phyloP scores from a whole-genome alignment of 1,140 invertebrate genomes.

The Dinoponera quadriceps region DNA sequence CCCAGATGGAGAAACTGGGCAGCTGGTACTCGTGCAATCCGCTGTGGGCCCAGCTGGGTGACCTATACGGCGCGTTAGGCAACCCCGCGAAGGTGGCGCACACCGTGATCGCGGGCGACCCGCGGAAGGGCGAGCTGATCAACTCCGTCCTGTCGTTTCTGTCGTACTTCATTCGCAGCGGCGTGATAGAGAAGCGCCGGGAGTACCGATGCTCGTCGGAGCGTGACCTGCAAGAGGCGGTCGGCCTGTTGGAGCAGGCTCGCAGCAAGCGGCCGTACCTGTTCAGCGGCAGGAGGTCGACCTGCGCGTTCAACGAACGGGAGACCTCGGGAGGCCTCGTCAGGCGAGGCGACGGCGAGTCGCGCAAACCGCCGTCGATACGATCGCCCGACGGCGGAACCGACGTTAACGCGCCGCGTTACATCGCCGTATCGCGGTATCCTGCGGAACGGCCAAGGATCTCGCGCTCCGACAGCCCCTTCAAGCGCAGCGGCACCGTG shows the following conservation, averaged over 20 bases:
- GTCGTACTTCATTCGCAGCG: slow-evolving; percentile 92
- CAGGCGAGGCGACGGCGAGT: neutral
- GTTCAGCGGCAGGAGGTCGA: slow-evolving; percentile 46
- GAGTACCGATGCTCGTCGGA: slow-evolving; percentile 75
- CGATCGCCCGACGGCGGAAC: slow-evolving; percentile 12
- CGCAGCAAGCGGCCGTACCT: slow-evolving; percentile 70
- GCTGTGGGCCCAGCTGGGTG: slow-evolving; percentile 94
- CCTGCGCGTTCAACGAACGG: slow-evolving; percentile 40
- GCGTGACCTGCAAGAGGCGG: slow-evolving; percentile 78
- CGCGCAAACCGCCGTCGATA: slow-evolving; percentile 15
- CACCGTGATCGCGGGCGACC: slow-evolving; percentile 92
- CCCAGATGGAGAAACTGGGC: slow-evolving; percentile 83
- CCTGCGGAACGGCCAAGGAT: slow-evolving; percentile 35
- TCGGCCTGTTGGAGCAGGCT: slow-evolving; percentile 72
- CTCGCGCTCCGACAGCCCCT: slow-evolving; percentile 41
- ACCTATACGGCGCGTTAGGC: slow-evolving; percentile 93
- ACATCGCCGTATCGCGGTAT: slow-evolving; percentile 4
- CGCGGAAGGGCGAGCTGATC: slow-evolving; percentile 88
- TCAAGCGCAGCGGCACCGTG: slow-evolving; percentile 79
- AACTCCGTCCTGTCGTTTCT: slow-evolving; percentile 89
- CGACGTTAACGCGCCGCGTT: slow-evolving; percentile 6
- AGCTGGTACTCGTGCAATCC: slow-evolving; percentile 89
- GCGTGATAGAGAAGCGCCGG: slow-evolving; percentile 77
- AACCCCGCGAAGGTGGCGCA: slow-evolving; percentile 90
- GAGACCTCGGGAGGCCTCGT: slow-evolving; percentile 6